Conservation (phyloP, 2,888 invertebrate genomes). For the Agonopterix alstromeriana region DNA sequence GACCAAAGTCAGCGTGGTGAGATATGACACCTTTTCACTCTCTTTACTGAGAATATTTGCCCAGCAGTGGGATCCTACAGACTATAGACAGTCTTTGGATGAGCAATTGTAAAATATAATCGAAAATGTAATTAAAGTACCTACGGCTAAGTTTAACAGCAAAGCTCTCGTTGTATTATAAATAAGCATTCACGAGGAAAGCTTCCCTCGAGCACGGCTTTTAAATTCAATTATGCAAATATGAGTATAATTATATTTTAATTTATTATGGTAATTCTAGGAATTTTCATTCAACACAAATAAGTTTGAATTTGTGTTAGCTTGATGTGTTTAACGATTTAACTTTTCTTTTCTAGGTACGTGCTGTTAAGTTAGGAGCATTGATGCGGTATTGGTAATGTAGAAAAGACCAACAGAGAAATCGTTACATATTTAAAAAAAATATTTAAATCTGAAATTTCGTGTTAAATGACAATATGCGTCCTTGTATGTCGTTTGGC, state of each 20-base stretch:
- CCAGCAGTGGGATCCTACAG: too few species aligned
- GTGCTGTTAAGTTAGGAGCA: conserved; percentile 5
- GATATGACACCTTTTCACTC: too few species aligned
- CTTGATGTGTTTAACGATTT: neutral
- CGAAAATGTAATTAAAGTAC: too few species aligned
- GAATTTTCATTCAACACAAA: conserved; percentile 14
- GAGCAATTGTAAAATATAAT: too few species aligned
- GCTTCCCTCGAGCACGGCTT: conserved; percentile 16
- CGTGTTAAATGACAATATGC: too few species aligned
- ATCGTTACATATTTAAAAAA: conserved; percentile 3
- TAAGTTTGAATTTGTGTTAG: neutral
- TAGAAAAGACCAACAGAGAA: conserved; percentile 3
- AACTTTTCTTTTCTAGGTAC: conserved; percentile 33
- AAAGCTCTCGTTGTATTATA: neutral
- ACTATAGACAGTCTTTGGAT: too few species aligned
- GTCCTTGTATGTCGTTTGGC: too few species aligned
- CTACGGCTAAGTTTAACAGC: neutral
- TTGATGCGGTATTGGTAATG: conserved; percentile 8
- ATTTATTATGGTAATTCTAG: conserved; percentile 30
- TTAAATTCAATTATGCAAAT: conserved; percentile 40
- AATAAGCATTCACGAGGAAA: conserved; percentile 11
- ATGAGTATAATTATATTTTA: conserved; percentile 11
- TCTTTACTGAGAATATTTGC: too few species aligned
- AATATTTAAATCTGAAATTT: neutral
- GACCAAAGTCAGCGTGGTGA: too few species aligned